Percentiles rank a stretch among this genome's conserved stretches.
Evolutionary conservation across 2,113 vertebrate genomes (phyloP).

Genomic region (Turdus rufiventris): DNA sequence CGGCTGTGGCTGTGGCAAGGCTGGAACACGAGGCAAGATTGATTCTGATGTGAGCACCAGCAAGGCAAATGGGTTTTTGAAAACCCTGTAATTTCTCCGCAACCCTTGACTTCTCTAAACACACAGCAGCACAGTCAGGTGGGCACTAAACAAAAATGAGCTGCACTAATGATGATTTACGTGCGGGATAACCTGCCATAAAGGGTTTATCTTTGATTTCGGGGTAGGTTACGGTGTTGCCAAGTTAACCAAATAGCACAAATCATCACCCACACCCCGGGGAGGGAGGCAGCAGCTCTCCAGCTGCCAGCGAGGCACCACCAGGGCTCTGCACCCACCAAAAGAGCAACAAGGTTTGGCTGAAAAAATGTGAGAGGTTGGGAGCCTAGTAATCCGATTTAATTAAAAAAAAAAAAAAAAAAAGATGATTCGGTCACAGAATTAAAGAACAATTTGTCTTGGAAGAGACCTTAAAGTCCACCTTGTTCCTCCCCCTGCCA

Average conservation of each 20-base stretch:
- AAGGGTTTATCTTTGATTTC: slow-evolving; percentile 69
- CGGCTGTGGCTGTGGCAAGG: slow-evolving; percentile 12
- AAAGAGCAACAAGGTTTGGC: not conserved
- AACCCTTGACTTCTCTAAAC: slow-evolving; percentile 79
- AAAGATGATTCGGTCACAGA: not conserved
- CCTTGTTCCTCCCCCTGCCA: not conserved
- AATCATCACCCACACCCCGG: rapidly evolving
- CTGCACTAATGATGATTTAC: slow-evolving; percentile 74
- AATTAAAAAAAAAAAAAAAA: rapidly evolving
- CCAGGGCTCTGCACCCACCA: not conserved
- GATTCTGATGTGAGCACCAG: slow-evolving; percentile 69
- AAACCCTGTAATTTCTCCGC: slow-evolving; percentile 75
- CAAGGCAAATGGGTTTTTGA: slow-evolving; percentile 78
- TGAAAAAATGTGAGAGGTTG: rapidly evolving
- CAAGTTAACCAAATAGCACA: slow-evolving; percentile 65
- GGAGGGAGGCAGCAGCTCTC: not conserved
- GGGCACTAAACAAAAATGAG: slow-evolving; percentile 73
- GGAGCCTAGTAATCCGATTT: not conserved
- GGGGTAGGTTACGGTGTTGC: slow-evolving; percentile 61
- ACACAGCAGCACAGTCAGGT: slow-evolving; percentile 74
- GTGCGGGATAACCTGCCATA: slow-evolving; percentile 69
- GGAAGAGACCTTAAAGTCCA: not conserved
- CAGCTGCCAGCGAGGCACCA: not conserved
- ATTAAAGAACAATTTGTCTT: not conserved
- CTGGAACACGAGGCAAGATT: slow-evolving; percentile 58